Conservation (phyloP, 2,113 vertebrate genomes). For the Halichoeres trimaculatus region DNA sequence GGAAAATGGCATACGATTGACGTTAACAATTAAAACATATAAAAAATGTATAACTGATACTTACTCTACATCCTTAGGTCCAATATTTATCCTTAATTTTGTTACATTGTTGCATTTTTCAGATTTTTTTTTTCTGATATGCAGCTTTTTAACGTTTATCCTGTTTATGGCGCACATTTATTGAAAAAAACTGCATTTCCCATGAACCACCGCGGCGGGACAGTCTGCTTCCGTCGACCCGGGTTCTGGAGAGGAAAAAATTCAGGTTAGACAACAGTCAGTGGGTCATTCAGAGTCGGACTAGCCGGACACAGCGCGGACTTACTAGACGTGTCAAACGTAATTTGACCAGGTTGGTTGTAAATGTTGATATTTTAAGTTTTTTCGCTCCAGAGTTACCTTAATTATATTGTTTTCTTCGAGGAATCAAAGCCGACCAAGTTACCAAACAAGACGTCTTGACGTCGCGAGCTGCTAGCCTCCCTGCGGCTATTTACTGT, state of each 20-base stretch:
- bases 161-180: no score
- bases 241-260: not conserved
- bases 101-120: no score
- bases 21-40: no score
- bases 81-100: no score
- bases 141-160: no score
- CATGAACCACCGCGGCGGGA: slow-evolving; percentile 6
- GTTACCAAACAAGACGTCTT: slow-evolving; percentile 16
- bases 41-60: no score
- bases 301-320: not conserved
- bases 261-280: not conserved
- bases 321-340: not conserved
- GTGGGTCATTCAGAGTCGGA: not conserved
- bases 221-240: not conserved
- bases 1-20: no score
- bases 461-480: slow-evolving; percentile 4
- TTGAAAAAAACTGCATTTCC: slow-evolving; percentile 33
- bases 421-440: not conserved
- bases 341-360: not conserved
- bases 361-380: rapidly evolving
- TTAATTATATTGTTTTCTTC: not conserved
- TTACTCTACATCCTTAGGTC: no score
- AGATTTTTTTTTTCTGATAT: no score
- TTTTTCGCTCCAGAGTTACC: not conserved
- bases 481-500: not conserved